Conservation (phyloP, 2,797 vertebrate species). For the Valencia hispanica region DNA sequence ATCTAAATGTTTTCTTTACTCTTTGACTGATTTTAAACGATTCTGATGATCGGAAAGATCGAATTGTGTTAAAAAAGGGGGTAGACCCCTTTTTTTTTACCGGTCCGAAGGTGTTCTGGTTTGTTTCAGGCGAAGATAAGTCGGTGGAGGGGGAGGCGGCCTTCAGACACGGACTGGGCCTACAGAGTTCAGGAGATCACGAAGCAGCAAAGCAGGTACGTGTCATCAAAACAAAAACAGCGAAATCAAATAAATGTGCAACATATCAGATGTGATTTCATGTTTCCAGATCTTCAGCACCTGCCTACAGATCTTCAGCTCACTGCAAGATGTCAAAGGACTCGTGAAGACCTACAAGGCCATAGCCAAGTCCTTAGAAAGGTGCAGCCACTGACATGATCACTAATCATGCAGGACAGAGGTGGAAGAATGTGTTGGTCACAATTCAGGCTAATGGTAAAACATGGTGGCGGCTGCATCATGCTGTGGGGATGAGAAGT, state of each 20-base stretch:
- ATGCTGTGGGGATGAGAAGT: not conserved
- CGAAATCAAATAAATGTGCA: too few relatives aligned
- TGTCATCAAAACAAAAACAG: not conserved
- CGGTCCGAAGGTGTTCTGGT: not conserved
- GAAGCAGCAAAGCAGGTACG: constrained; percentile 59
- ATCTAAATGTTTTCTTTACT: too few relatives aligned
- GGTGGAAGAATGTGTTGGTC: not conserved
- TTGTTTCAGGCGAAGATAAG: constrained; percentile 77
- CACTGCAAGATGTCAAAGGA: constrained; percentile 51
- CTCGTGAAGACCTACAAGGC: constrained; percentile 66
- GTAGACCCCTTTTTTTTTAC: not conserved
- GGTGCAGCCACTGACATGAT: constrained; percentile 35
- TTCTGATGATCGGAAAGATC: too few relatives aligned
- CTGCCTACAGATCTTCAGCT: constrained; percentile 53
- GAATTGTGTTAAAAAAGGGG: too few relatives aligned
- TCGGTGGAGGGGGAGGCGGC: constrained; percentile 59
- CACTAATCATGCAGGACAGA: not conserved
- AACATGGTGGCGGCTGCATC: not conserved
- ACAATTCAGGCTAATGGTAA: not conserved
- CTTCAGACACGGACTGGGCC: constrained; percentile 65
- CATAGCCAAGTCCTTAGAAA: constrained; percentile 63
- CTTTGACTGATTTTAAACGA: too few relatives aligned
- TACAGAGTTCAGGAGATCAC: constrained; percentile 67
- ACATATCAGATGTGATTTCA: too few relatives aligned
- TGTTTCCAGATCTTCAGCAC: constrained; percentile 63